Base-by-base conservation (phyloP, 2,113 vertebrate species). In the Rafetus swinhoei region DNA sequence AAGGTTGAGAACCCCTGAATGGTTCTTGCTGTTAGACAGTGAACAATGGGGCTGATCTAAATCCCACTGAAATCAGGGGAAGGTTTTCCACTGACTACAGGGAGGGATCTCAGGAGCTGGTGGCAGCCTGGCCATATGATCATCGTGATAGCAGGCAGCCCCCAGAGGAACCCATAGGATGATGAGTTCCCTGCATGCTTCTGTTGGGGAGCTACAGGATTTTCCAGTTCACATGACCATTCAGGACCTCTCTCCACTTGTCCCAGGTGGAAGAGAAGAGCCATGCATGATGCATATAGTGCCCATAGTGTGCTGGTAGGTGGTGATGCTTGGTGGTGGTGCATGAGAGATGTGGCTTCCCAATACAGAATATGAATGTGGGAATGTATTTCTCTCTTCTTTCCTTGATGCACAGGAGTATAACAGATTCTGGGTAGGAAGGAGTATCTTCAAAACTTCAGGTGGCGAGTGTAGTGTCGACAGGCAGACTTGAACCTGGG, bases 21-120 rank as follows among this genome's bases (percentile, higher is more conserved):
- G 6, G 62, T 83, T 88, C 90, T 95, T 54, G 89, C 94, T 74
- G 85, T 95, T 94, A 95, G 60, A 19, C 54, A 91, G 91, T 95
- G 96, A 95, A 93, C 62, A 82, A 82, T 57, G 79, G 60, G 65
- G 22, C 83, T 83, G 81, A 86, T 84, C 19, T 84, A 96, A 95
- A 95, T 92, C 80, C 27, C 90, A 22, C 72, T 45, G 39, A 76
- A 21, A 76, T 22, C 88, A 32, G 53, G 15, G 93, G 90, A 92
- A 95, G 45, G 9, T 29, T 76, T 76, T 76, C 53, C 50, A 9
- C 79, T 92, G 86, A 88, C 69, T 93, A 72, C 27, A 72, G 84
- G 29, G 29, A 65, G 62, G 29, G 29, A 32, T 65, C 29, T 15
- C 62, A 16, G 62, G 62, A 62, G 13, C 27, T 6, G 6, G 6